Base-by-base conservation (phyloP, 2,797 vertebrate genomes). In the Falco naumanni region DNA sequence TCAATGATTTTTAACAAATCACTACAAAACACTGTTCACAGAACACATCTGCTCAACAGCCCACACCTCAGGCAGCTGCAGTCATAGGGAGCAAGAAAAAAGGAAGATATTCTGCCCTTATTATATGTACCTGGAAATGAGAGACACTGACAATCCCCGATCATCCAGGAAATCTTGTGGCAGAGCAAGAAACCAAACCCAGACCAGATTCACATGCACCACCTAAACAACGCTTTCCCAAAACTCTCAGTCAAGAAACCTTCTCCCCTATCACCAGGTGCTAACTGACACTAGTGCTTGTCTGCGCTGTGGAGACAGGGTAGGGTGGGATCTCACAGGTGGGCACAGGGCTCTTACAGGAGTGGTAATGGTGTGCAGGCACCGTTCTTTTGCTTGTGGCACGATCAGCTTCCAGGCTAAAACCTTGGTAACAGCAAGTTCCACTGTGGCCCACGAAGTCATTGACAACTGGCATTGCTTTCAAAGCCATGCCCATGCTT, bases 341-440 rank as follows among this genome's bases (percentile, higher is more conserved):
- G 24, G 70, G 43, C 74, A 54, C 29, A 54, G 68, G 39, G 28
- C 54, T 82, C 72, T 9, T 1, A 43, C 11, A 91, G 64, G 34
- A 82, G 63, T 60, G 57, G 3, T 14, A 56, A 21, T 2, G 4
- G 31, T 9, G 39, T 26, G 54, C 84, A 85, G 48, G 41, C 50
- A 65, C 54, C n/a, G 2, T 16, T 64, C 37, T 71, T 80, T 56
- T 84, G 33, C 56, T 50, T 0, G 0, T 26, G 26, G 33, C 3
- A 12, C 1, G 0, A 28, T 39, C 65, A 68, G 47, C 43, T 76
- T 76, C 50, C 66, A 82, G 80, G 69, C 37, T 24, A 75, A 84
- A 90, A 54, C 29, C 70, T 43, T 43, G 50, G 74, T 45, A 84
- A 70, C 56, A 60, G 66, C 78, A 63, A 57, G 34, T 47, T 50